Percentiles rank a stretch among this genome's conserved stretches.
phyloP scores from a whole-genome alignment of 2,113 vertebrate species.

The Channa argus region DNA sequence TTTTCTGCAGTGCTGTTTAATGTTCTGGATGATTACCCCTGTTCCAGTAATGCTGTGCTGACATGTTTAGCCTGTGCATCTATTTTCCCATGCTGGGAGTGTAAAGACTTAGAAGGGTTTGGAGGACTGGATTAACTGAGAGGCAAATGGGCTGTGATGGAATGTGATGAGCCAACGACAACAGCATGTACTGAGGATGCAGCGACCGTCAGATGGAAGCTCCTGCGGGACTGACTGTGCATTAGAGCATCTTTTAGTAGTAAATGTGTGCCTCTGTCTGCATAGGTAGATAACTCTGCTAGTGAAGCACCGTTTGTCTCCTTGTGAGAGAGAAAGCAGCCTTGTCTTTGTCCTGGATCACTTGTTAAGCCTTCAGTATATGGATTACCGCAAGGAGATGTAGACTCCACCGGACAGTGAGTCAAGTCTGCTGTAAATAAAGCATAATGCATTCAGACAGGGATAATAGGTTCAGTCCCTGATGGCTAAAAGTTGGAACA shows the following conservation, averaged over 20 bases:
- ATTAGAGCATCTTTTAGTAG: conserved; percentile 49
- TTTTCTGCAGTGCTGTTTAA: conserved; percentile 60
- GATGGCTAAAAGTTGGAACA: conserved; percentile 13
- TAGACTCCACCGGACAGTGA: conserved; percentile 10
- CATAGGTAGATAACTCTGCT: conserved; percentile 17
- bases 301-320: conserved; percentile 7
- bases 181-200: conserved; percentile 56
- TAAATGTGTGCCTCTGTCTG: conserved; percentile 30
- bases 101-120: conserved; percentile 56
- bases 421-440: conserved; percentile 27
- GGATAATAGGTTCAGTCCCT: conserved; percentile 15
- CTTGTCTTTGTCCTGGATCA: conserved; percentile 52
- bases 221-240: conserved; percentile 55
- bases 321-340: conserved; percentile 16
- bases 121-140: conserved; percentile 63
- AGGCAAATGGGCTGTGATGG: conserved; percentile 75
- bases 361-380: conserved; percentile 46
- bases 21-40: conserved; percentile 61
- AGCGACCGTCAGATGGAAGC: conserved; percentile 19
- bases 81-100: conserved; percentile 62
- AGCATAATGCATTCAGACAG: conserved; percentile 18
- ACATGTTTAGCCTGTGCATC: conserved; percentile 62
- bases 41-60: conserved; percentile 46
- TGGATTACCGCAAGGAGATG: conserved; percentile 38
- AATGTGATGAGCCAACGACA: conserved; percentile 69